Evolutionary conservation across 1,140 invertebrate genomes (phyloP).

Genomic region (Pseudomyrmex gracilis): DNA sequence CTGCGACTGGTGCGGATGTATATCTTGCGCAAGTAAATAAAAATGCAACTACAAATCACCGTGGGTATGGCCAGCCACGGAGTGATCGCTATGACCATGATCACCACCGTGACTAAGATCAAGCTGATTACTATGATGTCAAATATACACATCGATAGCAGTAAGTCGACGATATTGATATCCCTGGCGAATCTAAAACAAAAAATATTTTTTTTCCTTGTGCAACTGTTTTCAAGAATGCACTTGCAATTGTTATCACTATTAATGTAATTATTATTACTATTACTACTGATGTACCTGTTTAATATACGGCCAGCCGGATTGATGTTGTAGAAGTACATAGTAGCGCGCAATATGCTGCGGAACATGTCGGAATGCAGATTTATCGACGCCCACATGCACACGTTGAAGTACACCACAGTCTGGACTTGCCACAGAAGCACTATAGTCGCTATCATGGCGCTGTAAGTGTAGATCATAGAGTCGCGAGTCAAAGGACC

Average conservation of each 20-base stretch:
- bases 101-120: conserved; percentile 90
- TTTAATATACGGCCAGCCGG: conserved; percentile 91
- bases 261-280: neutral
- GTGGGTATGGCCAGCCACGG: conserved; percentile 91
- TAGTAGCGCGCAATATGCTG: conserved; percentile 90
- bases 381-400: conserved; percentile 90
- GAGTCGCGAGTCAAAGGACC: conserved; percentile 63
- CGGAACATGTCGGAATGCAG: conserved; percentile 93
- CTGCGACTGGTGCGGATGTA: conserved; percentile 94
- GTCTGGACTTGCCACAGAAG: conserved; percentile 86
- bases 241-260: too few species aligned
- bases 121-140: conserved; percentile 91
- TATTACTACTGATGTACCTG: conserved; percentile 78
- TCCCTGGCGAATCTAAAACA: conserved; percentile 91
- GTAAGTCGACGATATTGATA: conserved; percentile 94
- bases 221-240: too few species aligned
- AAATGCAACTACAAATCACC: conserved; percentile 88
- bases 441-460: conserved; percentile 87
- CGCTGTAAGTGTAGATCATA: conserved; percentile 83
- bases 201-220: neutral
- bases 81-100: conserved; percentile 91
- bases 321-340: conserved; percentile 94
- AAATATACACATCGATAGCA: conserved; percentile 91
- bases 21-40: conserved; percentile 90
- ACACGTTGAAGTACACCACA: conserved; percentile 89